These are phyloP conservation scores for Lordiphosa collinella DNA, from an alignment of 1,140 invertebrate genomes.

Conservation along the genomic window DNA sequence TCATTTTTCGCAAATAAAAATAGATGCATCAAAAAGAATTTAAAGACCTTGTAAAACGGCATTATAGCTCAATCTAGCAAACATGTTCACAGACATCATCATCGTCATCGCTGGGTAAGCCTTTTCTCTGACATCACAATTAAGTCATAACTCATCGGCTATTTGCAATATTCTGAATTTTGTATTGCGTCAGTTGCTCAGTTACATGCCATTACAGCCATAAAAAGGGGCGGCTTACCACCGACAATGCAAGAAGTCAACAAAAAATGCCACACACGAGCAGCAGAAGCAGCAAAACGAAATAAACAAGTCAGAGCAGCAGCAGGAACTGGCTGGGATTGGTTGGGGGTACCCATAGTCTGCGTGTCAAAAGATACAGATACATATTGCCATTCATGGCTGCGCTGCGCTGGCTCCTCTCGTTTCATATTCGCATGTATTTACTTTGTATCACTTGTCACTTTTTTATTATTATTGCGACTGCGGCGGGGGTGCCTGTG, in stretches of 20 bases:
- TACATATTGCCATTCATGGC: constrained; percentile 59
- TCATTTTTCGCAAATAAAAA: no score
- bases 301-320: constrained; percentile 8
- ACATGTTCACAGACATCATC: constrained; percentile 5
- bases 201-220: constrained; percentile 67
- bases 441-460: constrained; percentile 78
- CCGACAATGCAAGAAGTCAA: constrained; percentile 22
- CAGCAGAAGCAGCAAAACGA: constrained; percentile 11
- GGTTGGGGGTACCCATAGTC: neutral
- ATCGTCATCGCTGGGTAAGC: neutral
- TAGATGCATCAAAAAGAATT: no score
- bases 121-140: constrained; percentile 54
- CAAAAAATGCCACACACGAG: constrained; percentile 42
- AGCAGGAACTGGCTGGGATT: constrained; percentile 10
- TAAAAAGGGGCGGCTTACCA: constrained; percentile 40
- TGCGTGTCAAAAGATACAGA: constrained; percentile 25
- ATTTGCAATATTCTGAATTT: constrained; percentile 44
- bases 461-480: constrained; percentile 16
- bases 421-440: constrained; percentile 72
- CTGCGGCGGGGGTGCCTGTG: constrained; percentile 39
- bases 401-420: constrained; percentile 20
- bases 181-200: constrained; percentile 45
- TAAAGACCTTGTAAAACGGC: constrained; percentile 34
- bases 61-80: constrained; percentile 16
- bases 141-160: constrained; percentile 60